A percentile compares a stretch with the other conserved stretches of the same genome.
Evolutionary conservation across 2,888 invertebrate genomes (phyloP).

Genomic region (Sisyra nigra): DNA sequence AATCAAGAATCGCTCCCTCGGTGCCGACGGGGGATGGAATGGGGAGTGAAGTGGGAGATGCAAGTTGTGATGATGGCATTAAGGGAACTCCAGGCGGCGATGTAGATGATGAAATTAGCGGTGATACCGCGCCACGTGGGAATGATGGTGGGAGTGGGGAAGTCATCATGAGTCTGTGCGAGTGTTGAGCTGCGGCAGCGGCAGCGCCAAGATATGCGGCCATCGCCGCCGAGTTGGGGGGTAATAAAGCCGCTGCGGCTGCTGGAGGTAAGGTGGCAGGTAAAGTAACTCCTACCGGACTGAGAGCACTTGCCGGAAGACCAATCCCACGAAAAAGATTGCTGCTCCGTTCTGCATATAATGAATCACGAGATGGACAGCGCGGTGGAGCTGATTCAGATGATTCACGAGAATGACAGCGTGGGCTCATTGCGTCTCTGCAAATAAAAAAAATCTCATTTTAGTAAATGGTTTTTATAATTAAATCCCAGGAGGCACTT

Average conservation of each 20-base stretch:
- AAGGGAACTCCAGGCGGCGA: slow-evolving; percentile 38
- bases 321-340: slow-evolving; percentile 28
- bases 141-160: slow-evolving; percentile 32
- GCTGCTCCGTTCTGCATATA: slow-evolving; percentile 36
- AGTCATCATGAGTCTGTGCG: slow-evolving; percentile 57
- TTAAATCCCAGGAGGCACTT: too few species aligned
- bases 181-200: slow-evolving; percentile 51
- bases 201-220: slow-evolving; percentile 64
- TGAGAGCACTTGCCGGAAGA: slow-evolving; percentile 35
- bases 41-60: slow-evolving; percentile 30
- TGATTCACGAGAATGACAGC: slow-evolving; percentile 71
- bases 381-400: slow-evolving; percentile 46
- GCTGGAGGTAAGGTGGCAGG: slow-evolving; percentile 53
- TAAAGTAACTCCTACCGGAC: slow-evolving; percentile 47
- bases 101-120: slow-evolving; percentile 52
- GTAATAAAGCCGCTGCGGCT: slow-evolving; percentile 44
- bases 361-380: slow-evolving; percentile 58
- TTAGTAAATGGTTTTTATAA: slow-evolving; percentile 12
- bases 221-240: slow-evolving; percentile 68
- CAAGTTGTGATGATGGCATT: slow-evolving; percentile 20
- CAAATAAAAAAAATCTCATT: slow-evolving; percentile 27
- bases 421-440: slow-evolving; percentile 61
- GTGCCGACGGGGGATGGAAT: slow-evolving; percentile 36
- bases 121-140: slow-evolving; percentile 40
- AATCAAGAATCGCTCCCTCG: slow-evolving; percentile 55